Percentiles rank a stretch among this genome's conserved stretches.
Conservation (phyloP, 2,797 vertebrate species). For the Myripristis jacobus region DNA sequence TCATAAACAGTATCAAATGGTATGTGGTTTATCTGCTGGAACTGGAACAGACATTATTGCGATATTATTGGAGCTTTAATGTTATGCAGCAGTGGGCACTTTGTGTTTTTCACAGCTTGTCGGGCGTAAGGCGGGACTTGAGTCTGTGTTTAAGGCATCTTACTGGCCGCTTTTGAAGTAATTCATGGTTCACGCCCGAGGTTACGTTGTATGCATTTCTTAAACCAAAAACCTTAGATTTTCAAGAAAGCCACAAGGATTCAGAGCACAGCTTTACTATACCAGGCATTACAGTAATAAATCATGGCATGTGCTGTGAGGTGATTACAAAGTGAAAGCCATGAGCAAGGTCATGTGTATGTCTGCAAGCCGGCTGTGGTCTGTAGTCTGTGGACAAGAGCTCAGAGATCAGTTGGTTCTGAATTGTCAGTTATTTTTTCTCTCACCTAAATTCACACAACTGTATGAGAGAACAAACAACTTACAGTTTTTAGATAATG, state of each 20-base stretch:
- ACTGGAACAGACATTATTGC: neutral
- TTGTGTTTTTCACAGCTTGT: constrained; percentile 11
- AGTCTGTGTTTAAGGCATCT: too few relatives aligned
- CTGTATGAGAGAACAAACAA: too few relatives aligned
- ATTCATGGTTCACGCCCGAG: too few relatives aligned
- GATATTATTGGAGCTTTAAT: constrained; percentile 5
- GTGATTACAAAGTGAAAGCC: neutral
- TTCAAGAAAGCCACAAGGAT: neutral
- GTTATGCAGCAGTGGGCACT: neutral
- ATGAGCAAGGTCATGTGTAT: neutral
- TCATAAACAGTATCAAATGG: neutral
- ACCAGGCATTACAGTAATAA: neutral
- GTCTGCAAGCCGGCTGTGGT: neutral
- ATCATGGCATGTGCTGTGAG: neutral
- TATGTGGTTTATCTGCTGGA: neutral
- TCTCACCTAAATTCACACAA: neutral
- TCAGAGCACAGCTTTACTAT: neutral
- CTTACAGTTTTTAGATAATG: too few relatives aligned
- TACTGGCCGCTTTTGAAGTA: too few relatives aligned
- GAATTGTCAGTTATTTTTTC: neutral
- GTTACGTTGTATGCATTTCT: neutral
- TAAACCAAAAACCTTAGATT: neutral
- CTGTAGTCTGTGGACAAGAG: neutral
- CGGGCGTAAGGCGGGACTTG: too few relatives aligned
- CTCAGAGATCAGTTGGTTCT: neutral